Evolutionary conservation across 2,797 vertebrate species (phyloP), one percentile per base, ranked within the genome.

Genomic region (Scomberomorus guttatus): DNA sequence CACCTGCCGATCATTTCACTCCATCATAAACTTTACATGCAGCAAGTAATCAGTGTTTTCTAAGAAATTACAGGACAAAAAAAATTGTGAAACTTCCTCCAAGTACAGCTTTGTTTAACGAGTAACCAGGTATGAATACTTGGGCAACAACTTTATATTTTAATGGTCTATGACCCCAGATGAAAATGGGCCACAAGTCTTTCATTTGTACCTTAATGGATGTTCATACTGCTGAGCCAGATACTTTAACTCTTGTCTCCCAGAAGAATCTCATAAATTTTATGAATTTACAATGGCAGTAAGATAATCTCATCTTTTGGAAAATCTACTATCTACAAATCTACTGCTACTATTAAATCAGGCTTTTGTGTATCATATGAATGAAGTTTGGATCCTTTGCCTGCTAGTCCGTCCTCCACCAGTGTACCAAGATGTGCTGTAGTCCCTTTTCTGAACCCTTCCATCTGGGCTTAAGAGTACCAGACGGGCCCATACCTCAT

Each of bases 401-500:
- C 68, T 81, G 57, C 52, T 65, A 44, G 70, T 77, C 42, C 39
- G 70, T 75, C 37, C 44, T 81, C 65, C 61, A 67, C 44, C 60
- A 69, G 59, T 72, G 62, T 56, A 83, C 69, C 48, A 71, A 86
- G 79, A 87, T 78, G 80, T 89, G 76, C 66, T 58, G 3, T 54
- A 81, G 85, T 68, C 85, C 81, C 58, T 42, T 18, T 73, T 84
- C 75, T 92, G 85, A 92, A 88, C 86, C 80, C 81, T 80, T 90
- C 88, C 88, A 90, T 93, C 88, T 92, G 90, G 87, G 75, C 77
- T 91, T 88, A 79, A 89, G 79, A 88, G 88, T 83, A 90, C 89
- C 90, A 94, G 92, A 92, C 90, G 72, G 87, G 74, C 87, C 84
- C 92, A 93, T 92, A 87, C 93, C 92, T 91, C 89, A 90, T 85